Conservation (phyloP, 2,113 vertebrate genomes). For the Odocoileus hemionus region DNA sequence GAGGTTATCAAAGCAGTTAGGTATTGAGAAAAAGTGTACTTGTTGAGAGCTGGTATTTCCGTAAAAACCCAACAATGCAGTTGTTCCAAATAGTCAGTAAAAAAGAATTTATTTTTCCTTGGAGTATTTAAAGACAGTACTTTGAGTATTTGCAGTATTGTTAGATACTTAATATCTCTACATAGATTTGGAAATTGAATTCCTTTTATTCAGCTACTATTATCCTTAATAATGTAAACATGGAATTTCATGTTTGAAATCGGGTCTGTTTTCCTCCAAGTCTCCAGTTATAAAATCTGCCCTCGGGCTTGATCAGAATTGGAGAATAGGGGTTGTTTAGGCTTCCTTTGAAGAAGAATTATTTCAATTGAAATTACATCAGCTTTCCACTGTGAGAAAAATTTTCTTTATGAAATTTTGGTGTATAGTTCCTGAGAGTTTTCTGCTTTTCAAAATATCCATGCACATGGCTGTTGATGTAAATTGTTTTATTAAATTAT, state of each 20-base stretch:
- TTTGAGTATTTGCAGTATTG: background rate
- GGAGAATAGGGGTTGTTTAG: background rate
- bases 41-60: background rate
- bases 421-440: background rate
- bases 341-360: background rate
- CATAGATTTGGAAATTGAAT: background rate
- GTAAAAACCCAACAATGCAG: background rate
- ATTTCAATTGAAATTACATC: slow-evolving; percentile 37
- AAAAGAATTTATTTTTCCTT: background rate
- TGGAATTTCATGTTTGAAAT: slow-evolving; percentile 4
- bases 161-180: background rate
- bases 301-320: background rate
- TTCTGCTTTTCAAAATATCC: slow-evolving; percentile 34
- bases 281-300: background rate
- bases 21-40: slow-evolving; percentile 5
- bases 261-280: background rate
- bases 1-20: background rate
- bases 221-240: background rate
- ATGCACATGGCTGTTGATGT: background rate
- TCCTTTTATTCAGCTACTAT: background rate
- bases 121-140: background rate
- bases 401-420: slow-evolving; percentile 41
- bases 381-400: background rate
- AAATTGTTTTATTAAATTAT: slow-evolving; percentile 35
- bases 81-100: background rate